A percentile compares a stretch with the other conserved stretches of the same genome.
These are phyloP conservation scores for Drosophila hamatofila DNA, from an alignment of 2,888 invertebrate species.

Conservation along the genomic window DNA sequence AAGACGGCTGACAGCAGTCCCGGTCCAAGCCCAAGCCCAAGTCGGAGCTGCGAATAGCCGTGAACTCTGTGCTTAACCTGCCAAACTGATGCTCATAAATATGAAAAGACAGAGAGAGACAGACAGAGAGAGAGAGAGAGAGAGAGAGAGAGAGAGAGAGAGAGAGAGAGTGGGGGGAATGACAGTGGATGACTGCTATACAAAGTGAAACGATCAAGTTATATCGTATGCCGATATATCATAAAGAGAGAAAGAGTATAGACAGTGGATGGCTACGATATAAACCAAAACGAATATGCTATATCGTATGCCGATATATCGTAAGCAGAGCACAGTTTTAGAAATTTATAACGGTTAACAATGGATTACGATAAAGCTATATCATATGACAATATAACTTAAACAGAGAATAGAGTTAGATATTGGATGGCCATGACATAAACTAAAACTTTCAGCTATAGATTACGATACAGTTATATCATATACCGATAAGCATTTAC, in stretches of 20 bases:
- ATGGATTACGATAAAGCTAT: not conserved
- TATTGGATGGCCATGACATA: no score
- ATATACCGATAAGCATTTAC: no score
- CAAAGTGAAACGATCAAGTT: not conserved
- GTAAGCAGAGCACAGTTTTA: no score
- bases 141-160: not conserved
- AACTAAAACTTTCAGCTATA: not conserved
- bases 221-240: not conserved
- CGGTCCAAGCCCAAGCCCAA: not conserved
- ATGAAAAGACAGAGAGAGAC: slow-evolving; percentile 1
- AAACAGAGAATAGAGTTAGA: no score
- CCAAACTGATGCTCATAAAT: slow-evolving; percentile 57
- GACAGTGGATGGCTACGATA: no score
- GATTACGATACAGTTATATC: not conserved
- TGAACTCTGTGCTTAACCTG: slow-evolving; percentile 59
- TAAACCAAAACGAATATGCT: no score
- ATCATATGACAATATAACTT: not conserved
- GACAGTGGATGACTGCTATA: not conserved
- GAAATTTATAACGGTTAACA: no score
- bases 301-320: no score
- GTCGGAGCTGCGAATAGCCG: slow-evolving; percentile 14
- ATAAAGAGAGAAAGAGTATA: no score
- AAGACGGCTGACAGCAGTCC: slow-evolving; percentile 35
- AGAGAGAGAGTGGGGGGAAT: not conserved
- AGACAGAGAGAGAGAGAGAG: not conserved